Evolutionary conservation across 2,113 vertebrate species (phyloP).

Genomic region (Galeopterus variegatus): DNA sequence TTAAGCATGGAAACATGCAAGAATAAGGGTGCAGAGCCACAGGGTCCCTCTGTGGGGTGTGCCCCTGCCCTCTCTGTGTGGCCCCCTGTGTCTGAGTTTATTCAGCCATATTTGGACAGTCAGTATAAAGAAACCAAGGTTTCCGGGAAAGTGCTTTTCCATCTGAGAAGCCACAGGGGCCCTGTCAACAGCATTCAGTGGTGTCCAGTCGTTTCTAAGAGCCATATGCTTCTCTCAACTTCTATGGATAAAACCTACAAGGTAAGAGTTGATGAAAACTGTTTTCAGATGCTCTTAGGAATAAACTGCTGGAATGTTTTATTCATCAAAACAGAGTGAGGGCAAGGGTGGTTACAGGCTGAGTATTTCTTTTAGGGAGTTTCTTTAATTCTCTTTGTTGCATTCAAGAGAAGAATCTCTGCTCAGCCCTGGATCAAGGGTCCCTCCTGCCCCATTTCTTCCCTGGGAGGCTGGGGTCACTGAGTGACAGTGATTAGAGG

Average conservation of each 20-base stretch:
- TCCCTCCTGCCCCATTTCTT: too few relatives aligned
- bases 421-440: neutral
- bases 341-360: rapidly evolving
- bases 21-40: conserved; percentile 1
- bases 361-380: rapidly evolving
- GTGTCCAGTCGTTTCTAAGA: conserved; percentile 92
- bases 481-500: neutral
- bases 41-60: neutral
- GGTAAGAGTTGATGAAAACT: conserved; percentile 87
- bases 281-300: neutral
- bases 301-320: rapidly evolving
- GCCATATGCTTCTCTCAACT: conserved; percentile 95
- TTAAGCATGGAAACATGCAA: neutral
- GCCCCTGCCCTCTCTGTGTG: neutral
- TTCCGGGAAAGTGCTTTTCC: conserved; percentile 90
- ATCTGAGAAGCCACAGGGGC: conserved; percentile 91
- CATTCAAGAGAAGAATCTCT: neutral
- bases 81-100: conserved; percentile 89
- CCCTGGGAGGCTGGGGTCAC: too few relatives aligned
- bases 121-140: conserved; percentile 87
- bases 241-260: conserved; percentile 98
- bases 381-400: neutral
- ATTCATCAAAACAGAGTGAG: rapidly evolving
- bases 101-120: conserved; percentile 91
- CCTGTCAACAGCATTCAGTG: conserved; percentile 95